Base-by-base conservation (phyloP, 2,888 invertebrate genomes). In the Gandaritis pyraliata region DNA sequence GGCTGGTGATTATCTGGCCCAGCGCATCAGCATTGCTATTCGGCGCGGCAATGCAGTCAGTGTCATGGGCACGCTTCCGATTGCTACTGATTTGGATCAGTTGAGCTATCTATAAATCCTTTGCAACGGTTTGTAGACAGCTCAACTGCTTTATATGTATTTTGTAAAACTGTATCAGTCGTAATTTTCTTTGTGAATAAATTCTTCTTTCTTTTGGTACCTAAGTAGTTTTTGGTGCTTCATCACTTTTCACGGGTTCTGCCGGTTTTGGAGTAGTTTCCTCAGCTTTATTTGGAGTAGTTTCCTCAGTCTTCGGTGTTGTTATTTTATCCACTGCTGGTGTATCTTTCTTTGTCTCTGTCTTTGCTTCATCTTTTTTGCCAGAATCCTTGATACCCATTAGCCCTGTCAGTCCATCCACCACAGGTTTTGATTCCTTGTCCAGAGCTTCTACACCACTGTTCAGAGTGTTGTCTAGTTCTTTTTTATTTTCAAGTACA, bases 401-500 rank as follows among this genome's bases (percentile, higher is more conserved):
- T 1, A 61, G 43, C 6, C 64, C 65, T 16, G 63, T 62, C 8
- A 69, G 48, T 1, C 13, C 16, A 15, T 61, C 58, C 0, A 69
- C 50, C 5, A 65, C 36, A 23, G 61, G 59, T 38, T 69, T 39
- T 0, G 63, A 61, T 39, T 64, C 47, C 2, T 67, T 58, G 13
- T 67, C 43, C 18, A 69, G 39, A 10, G 52, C 53, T 1, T 15
- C 53, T 8, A 57, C 43, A 36, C 58, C 65, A 16, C 49, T 51
- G 3, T 65, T 63, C 15, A 63, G 13, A 18, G 55, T 49, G 7
- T 30, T 61, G 10, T 67, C 58, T 1, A 55, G 16, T 18, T 41
- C 48, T 48, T 67, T 61, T 29, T 65, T 58, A 1, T 64, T 53
- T 11, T 67, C 64, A 1, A 60, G 33, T 15, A 69, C 8, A 36